Evolutionary conservation across 2,113 vertebrate species (phyloP), one percentile per base, ranked within the genome.

Genomic region (Xenopus borealis): DNA sequence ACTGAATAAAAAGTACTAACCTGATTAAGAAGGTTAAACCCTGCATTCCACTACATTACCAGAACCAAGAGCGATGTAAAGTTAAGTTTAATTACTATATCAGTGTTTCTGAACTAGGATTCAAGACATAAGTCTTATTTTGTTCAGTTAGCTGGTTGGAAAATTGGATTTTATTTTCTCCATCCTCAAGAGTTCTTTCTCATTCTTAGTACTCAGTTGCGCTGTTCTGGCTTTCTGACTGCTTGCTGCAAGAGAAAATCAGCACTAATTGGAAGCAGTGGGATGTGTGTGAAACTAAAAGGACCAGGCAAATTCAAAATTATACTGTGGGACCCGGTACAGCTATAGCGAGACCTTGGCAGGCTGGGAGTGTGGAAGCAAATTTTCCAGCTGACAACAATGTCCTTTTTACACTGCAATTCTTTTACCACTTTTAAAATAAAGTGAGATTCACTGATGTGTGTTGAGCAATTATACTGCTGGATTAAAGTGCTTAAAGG

Each of bases 241-340:
- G 66, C 66, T 76, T 80, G 13, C 78, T 82, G 10, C 73, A 82
- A 84, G 23, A 82, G 75, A 81, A 87, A 87, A 84, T 83, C 71
- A 55, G 76, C 78, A 78, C 72, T 85, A 86, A 82, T 85, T 81
- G 79, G 80, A 86, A 88, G 75, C 82, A 76, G 70, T 84, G 73
- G 66, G 81, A 76, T 85, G 57, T 67, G 72, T 80, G 75, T 71
- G 74, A 72, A 85, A 74, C 46, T 82, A 78, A 75, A 47, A 76
- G 64, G 79, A 30, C 78, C 72, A 83, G 81, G 80, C 78, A 12
- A 46, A 79, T 40, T 85, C 76, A 59, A 79, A 69, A 72, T 79
- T 78, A 66, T 80, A 70, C 81, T 80, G 62, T 20, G 80, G 66
- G 69, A 81, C 46, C 86, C 83, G 72, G 66, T 69, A 52, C 75